Evolutionary conservation across 2,797 vertebrate species (phyloP).

Genomic region (Sebastes jordani): DNA sequence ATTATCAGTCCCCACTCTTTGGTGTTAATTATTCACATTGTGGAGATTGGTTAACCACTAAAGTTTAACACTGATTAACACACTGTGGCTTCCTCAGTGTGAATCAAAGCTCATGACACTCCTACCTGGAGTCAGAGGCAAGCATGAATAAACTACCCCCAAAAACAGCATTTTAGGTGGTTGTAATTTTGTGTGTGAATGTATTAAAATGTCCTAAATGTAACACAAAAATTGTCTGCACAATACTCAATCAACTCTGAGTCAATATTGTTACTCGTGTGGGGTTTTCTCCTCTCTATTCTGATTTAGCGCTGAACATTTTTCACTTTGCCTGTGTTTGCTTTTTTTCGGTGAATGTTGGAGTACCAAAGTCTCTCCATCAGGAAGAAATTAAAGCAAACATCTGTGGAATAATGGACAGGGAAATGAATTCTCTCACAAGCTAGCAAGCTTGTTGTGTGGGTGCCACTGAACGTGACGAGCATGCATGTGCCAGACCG

Average conservation of each 20-base stretch:
- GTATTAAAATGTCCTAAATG: conserved; percentile 6
- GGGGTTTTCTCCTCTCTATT: conserved; percentile 30
- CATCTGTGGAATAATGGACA: conserved; percentile 81
- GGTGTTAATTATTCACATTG: conserved; percentile 82
- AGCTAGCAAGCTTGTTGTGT: conserved; percentile 59
- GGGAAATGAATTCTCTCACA: conserved; percentile 77
- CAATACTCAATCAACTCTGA: background rate
- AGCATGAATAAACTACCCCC: background rate
- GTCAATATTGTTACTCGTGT: conserved; percentile 13
- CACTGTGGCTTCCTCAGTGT: conserved; percentile 56
- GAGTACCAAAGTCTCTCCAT: conserved; percentile 69
- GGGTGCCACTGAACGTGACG: conserved; percentile 78
- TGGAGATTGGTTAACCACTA: conserved; percentile 63
- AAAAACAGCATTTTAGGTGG: background rate
- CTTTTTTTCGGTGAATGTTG: conserved; percentile 62
- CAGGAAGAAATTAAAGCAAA: conserved; percentile 81
- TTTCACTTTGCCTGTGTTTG: conserved; percentile 51
- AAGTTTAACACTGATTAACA: conserved; percentile 82
- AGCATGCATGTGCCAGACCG: conserved; percentile 74
- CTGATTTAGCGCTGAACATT: conserved; percentile 38
- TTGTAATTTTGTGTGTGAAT: background rate
- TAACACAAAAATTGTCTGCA: background rate
- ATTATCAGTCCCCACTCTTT: conserved; percentile 63
- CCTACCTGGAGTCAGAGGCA: conserved; percentile 1
- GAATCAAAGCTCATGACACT: conserved; percentile 36